Conservation (phyloP, 1,140 invertebrate species). For the Varroa destructor region DNA sequence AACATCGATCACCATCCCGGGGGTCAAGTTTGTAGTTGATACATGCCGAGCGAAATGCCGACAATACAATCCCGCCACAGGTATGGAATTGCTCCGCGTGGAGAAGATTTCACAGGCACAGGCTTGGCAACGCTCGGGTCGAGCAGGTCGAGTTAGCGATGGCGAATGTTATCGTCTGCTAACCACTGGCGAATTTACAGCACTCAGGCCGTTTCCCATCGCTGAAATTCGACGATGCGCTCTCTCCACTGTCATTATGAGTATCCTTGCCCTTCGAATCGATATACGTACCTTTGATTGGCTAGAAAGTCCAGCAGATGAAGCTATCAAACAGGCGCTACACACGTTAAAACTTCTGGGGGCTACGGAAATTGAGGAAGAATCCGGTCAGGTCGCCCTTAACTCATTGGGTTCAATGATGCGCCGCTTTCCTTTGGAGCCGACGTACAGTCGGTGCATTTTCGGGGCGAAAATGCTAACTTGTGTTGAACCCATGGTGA, state of each 20-base stretch:
- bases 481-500: constrained; percentile 20
- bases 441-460: constrained; percentile 19
- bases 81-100: constrained; percentile 69
- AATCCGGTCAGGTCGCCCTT: neutral
- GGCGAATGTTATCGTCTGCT: constrained; percentile 19
- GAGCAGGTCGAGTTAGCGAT: constrained; percentile 56
- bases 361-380: constrained; percentile 6
- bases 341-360: neutral
- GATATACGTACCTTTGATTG: constrained; percentile 1
- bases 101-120: constrained; percentile 75
- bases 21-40: constrained; percentile 86
- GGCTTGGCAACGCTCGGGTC: constrained; percentile 74
- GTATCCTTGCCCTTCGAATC: neutral
- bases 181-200: constrained; percentile 12
- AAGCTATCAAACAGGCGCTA: constrained; percentile 5
- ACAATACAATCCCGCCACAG: constrained; percentile 62
- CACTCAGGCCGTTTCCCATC: constrained; percentile 7
- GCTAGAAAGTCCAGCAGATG: constrained; percentile 20
- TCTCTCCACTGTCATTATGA: constrained; percentile 2
- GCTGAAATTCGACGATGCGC: constrained; percentile 22
- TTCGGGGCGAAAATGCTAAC: constrained; percentile 1
- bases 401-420: constrained; percentile 7
- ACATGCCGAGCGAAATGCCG: constrained; percentile 72
- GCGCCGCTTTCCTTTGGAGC: constrained; percentile 23
- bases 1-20: constrained; percentile 86